Evolutionary conservation across 1,140 invertebrate species (phyloP).

Genomic region (Paralvinella palmiformis): DNA sequence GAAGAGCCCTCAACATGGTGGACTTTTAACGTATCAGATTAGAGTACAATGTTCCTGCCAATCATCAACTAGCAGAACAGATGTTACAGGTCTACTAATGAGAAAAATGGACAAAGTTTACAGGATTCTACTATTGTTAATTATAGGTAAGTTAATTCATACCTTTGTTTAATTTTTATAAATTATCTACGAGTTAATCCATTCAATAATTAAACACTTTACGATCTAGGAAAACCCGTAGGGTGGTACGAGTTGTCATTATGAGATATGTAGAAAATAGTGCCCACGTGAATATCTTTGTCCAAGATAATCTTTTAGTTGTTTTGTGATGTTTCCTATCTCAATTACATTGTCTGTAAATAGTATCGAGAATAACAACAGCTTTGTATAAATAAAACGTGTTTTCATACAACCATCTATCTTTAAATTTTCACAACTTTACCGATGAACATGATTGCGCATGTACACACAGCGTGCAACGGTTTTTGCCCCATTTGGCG

Average conservation of each 20-base stretch:
- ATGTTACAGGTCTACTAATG: no score
- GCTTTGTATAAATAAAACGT: neutral
- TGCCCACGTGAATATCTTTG: neutral
- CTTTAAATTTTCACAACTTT: neutral
- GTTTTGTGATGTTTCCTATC: neutral
- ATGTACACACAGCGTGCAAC: constrained; percentile 1
- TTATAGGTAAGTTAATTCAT: no score
- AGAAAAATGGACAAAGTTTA: no score
- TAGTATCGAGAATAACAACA: constrained; percentile 1
- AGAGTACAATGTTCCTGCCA: no score
- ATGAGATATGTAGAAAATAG: constrained; percentile 1
- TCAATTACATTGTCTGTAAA: neutral
- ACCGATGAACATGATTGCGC: neutral
- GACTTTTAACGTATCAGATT: no score
- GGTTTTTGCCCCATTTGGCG: neutral
- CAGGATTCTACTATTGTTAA: no score
- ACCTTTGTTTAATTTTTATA: no score
- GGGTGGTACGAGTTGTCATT: neutral
- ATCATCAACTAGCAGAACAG: no score
- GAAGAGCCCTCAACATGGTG: no score
- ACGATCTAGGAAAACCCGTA: neutral
- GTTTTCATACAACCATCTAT: neutral
- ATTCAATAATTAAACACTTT: no score
- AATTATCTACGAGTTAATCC: no score
- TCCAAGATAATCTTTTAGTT: neutral